phyloP scores from a whole-genome alignment of 2,113 vertebrate species.

The Chitala chitala region DNA sequence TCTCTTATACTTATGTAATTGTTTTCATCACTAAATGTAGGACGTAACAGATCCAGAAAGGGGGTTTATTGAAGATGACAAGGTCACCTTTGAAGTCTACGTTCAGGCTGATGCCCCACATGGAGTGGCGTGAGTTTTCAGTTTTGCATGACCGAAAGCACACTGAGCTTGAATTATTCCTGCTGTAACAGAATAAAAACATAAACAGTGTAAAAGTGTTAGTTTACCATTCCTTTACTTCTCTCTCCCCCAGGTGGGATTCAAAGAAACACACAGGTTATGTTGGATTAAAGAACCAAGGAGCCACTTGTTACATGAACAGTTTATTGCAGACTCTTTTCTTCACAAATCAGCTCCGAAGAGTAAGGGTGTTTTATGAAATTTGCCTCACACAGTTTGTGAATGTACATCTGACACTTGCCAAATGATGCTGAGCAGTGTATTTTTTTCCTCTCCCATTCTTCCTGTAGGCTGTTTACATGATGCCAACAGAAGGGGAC shows the following conservation, averaged over 20 bases:
- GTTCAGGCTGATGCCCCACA: constrained; percentile 97
- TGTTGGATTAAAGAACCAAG: constrained; percentile 96
- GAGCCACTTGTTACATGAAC: constrained; percentile 99
- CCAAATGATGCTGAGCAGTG: no score
- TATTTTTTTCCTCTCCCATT: no score
- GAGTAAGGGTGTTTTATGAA: constrained; percentile 60
- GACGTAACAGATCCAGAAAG: constrained; percentile 97
- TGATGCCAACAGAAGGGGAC: constrained; percentile 99
- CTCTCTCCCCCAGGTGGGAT: constrained; percentile 79
- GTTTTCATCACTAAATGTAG: constrained; percentile 50
- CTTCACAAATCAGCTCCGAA: constrained; percentile 95
- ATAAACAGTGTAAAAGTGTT: no score
- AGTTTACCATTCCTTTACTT: no score
- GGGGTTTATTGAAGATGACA: constrained; percentile 94
- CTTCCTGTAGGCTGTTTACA: constrained; percentile 83
- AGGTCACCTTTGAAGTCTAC: constrained; percentile 96
- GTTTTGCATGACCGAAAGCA: neutral
- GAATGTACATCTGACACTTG: no score
- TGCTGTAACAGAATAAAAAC: no score
- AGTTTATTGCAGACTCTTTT: constrained; percentile 97
- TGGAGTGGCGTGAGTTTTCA: constrained; percentile 86
- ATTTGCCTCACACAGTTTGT: neutral
- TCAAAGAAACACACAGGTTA: constrained; percentile 99
- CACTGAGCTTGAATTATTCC: no score
- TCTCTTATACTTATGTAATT: no score